Evolutionary conservation across 30 jellyfish, hydroid and myxozoan species (phyloP).

Genomic region (Calvadosia cruxmelitensis): DNA sequence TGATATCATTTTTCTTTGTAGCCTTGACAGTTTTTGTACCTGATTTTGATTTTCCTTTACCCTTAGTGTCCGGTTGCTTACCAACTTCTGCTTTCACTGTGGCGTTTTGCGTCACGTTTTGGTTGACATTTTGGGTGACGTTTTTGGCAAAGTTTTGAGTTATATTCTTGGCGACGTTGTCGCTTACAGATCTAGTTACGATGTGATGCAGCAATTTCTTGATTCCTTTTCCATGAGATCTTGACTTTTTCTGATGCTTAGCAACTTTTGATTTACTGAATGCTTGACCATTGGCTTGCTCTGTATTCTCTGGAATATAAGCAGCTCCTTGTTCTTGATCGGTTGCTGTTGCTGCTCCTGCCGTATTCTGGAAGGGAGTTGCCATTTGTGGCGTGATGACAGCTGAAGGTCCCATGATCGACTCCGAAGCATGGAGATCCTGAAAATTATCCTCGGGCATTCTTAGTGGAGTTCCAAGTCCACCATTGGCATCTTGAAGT

Average conservation of each 20-base stretch:
- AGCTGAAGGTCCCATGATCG: neutral
- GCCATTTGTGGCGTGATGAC: neutral
- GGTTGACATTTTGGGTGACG: neutral
- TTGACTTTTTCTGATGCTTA: neutral
- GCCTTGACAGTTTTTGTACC: slow-evolving; percentile 55
- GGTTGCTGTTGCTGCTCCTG: neutral
- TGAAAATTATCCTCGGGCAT: neutral
- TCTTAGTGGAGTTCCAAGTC: neutral
- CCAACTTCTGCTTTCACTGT: neutral
- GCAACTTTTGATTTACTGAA: neutral
- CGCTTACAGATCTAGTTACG: neutral
- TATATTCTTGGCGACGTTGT: neutral
- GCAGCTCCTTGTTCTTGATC: neutral
- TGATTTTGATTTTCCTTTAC: slow-evolving; percentile 10
- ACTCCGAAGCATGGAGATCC: neutral
- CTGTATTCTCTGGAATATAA: neutral
- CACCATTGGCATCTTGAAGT: neutral
- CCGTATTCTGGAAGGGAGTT: neutral
- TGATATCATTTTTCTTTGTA: slow-evolving; percentile 85
- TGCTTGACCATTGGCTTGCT: neutral
- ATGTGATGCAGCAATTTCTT: neutral
- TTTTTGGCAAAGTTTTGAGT: neutral
- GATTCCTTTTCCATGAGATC: neutral
- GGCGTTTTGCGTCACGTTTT: neutral
- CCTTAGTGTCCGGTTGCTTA: neutral